phyloP scores from a whole-genome alignment of 1,140 invertebrate species.

The Pollicipes pollicipes region DNA sequence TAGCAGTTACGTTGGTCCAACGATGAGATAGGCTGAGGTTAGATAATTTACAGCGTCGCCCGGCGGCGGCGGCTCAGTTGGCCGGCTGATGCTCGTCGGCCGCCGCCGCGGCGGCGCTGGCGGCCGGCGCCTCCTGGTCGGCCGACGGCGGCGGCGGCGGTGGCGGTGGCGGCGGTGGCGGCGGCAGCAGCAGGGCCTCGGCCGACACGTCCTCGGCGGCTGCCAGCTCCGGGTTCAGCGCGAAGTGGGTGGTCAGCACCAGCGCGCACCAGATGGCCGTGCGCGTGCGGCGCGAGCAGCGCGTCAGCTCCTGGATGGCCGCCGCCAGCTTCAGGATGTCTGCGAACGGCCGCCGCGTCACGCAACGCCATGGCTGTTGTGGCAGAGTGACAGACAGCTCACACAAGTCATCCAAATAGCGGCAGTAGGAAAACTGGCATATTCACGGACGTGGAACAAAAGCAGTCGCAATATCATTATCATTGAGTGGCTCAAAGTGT shows the following conservation, averaged over 20 bases:
- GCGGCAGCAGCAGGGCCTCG: background rate
- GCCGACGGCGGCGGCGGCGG: too few species aligned
- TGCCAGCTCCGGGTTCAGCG: constrained; percentile 20
- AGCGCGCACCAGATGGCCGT: constrained; percentile 45
- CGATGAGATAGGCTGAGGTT: background rate
- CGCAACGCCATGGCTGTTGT: background rate
- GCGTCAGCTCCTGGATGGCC: constrained; percentile 38
- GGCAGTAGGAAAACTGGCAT: too few species aligned
- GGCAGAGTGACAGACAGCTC: too few species aligned
- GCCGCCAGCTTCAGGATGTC: constrained; percentile 41
- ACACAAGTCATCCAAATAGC: too few species aligned
- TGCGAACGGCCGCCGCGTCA: constrained; percentile 21
- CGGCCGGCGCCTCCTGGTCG: too few species aligned
- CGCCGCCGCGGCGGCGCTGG: too few species aligned
- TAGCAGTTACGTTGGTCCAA: background rate
- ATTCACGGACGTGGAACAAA: too few species aligned
- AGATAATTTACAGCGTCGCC: too few species aligned
- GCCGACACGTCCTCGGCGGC: constrained; percentile 11
- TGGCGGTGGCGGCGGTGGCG: too few species aligned
- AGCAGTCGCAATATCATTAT: too few species aligned
- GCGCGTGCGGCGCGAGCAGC: constrained; percentile 37
- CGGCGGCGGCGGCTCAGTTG: background rate
- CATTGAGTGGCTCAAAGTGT: too few species aligned
- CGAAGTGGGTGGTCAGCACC: constrained; percentile 31
- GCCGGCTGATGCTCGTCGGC: too few species aligned